phyloP scores from a whole-genome alignment of 1,140 invertebrate genomes.

The Macrostomum lignano region DNA sequence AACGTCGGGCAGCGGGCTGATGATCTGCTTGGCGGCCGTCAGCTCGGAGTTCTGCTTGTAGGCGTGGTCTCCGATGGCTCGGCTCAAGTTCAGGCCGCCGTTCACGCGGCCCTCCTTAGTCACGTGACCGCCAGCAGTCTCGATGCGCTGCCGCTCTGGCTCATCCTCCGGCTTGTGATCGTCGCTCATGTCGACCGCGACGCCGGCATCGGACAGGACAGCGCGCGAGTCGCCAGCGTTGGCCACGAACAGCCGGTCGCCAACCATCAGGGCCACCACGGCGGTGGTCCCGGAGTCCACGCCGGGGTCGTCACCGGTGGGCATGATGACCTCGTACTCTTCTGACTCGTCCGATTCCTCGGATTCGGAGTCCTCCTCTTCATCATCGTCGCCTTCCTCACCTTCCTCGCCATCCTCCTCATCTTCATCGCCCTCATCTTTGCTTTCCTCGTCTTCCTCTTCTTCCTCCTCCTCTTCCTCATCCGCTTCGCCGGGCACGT shows the following conservation, averaged over 20 bases:
- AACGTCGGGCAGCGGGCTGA: slow-evolving; percentile 72
- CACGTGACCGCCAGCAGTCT: slow-evolving; percentile 63
- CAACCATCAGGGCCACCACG: slow-evolving; percentile 48
- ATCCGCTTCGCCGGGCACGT: slow-evolving; percentile 2
- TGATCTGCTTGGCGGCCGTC: slow-evolving; percentile 62
- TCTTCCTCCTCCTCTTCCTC: slow-evolving; percentile 6
- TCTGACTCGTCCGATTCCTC: not conserved
- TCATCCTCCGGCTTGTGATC: slow-evolving; percentile 91
- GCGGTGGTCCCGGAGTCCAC: slow-evolving; percentile 77
- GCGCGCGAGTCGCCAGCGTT: slow-evolving; percentile 63
- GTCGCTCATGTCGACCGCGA: slow-evolving; percentile 53
- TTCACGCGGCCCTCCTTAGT: slow-evolving; percentile 71
- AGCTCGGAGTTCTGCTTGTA: slow-evolving; percentile 57
- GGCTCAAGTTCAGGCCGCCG: slow-evolving; percentile 74
- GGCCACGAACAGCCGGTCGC: slow-evolving; percentile 31
- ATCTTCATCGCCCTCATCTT: slow-evolving; percentile 13
- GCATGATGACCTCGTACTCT: not conserved
- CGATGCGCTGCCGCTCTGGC: slow-evolving; percentile 48
- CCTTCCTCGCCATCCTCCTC: slow-evolving; percentile 8
- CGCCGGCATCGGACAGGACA: slow-evolving; percentile 52
- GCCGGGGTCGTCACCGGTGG: slow-evolving; percentile 26
- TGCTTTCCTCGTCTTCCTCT: slow-evolving; percentile 1
- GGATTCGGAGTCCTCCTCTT: not conserved
- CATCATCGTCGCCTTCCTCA: slow-evolving; percentile 7
- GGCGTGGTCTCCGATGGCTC: slow-evolving; percentile 75